Percentiles rank a stretch among this genome's conserved stretches.
phyloP scores from a whole-genome alignment of 2,113 vertebrate genomes.

The Vanacampus margaritifer region DNA sequence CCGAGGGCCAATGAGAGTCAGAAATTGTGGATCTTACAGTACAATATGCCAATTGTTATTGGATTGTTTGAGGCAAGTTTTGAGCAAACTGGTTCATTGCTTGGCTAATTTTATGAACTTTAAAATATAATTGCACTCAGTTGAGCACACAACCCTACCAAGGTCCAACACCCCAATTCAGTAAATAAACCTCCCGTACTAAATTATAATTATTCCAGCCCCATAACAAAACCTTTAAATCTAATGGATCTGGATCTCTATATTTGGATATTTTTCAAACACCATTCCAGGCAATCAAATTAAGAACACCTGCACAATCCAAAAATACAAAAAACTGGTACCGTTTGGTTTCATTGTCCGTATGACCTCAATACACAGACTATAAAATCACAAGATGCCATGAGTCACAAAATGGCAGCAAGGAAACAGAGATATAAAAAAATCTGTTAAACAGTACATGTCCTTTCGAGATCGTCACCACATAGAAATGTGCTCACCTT shows the following conservation, averaged over 20 bases:
- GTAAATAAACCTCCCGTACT: not conserved
- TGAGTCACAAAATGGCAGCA: constrained; percentile 36
- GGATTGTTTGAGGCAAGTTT: not conserved
- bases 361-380: not conserved
- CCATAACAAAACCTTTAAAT: not conserved
- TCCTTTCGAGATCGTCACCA: constrained; percentile 61
- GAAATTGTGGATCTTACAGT: not conserved
- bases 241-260: not conserved
- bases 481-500: constrained; percentile 51
- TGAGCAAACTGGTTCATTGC: not conserved
- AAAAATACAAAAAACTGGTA: no score
- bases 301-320: not conserved
- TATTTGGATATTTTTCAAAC: not conserved
- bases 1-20: not conserved
- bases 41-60: not conserved
- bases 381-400: not conserved
- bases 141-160: not conserved
- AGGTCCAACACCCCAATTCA: not conserved
- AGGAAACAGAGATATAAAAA: constrained; percentile 55
- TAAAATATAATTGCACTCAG: not conserved
- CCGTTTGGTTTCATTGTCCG: constrained; percentile 1
- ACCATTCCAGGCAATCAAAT: not conserved
- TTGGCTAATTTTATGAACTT: not conserved
- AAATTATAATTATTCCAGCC: not conserved
- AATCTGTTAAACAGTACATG: constrained; percentile 61